These are phyloP conservation scores for Nemotelus pantherinus DNA, from an alignment of 2,888 invertebrate genomes.

Conservation along the genomic window DNA sequence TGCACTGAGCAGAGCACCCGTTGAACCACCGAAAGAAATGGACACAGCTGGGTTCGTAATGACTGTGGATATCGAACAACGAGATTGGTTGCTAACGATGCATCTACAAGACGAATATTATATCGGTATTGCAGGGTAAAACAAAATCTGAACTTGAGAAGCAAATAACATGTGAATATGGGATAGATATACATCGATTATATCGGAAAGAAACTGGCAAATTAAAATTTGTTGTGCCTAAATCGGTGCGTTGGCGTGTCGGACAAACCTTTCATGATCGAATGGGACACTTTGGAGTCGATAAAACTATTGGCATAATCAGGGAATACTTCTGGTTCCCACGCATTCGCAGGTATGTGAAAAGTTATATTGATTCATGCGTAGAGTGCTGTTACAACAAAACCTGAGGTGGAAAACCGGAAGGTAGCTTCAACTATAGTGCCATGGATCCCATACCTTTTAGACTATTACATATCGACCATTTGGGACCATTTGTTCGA, in stretches of 20 bases:
- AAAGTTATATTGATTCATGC: no score
- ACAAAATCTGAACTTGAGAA: no score
- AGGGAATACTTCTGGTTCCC: slow-evolving; percentile 38
- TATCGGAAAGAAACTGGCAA: no score
- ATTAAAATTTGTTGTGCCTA: slow-evolving; percentile 50
- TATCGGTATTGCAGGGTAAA: no score
- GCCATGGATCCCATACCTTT: slow-evolving; percentile 49
- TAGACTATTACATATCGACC: slow-evolving; percentile 50
- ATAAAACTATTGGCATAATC: slow-evolving; percentile 52
- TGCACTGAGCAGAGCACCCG: neutral
- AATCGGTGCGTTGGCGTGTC: slow-evolving; percentile 50
- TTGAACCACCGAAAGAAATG: neutral
- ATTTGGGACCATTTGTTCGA: slow-evolving; percentile 50
- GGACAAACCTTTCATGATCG: slow-evolving; percentile 32
- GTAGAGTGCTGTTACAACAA: slow-evolving; percentile 47
- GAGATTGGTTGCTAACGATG: no score
- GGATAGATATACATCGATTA: no score
- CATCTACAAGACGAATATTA: no score
- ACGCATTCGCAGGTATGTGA: no score
- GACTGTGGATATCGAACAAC: no score
- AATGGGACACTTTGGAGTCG: slow-evolving; percentile 52
- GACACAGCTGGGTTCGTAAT: neutral
- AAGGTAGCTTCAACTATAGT: slow-evolving; percentile 46
- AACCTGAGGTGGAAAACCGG: slow-evolving; percentile 43
- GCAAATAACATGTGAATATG: no score